Conservation (phyloP, 2,888 invertebrate species). For the Ephialtes manifestator region DNA sequence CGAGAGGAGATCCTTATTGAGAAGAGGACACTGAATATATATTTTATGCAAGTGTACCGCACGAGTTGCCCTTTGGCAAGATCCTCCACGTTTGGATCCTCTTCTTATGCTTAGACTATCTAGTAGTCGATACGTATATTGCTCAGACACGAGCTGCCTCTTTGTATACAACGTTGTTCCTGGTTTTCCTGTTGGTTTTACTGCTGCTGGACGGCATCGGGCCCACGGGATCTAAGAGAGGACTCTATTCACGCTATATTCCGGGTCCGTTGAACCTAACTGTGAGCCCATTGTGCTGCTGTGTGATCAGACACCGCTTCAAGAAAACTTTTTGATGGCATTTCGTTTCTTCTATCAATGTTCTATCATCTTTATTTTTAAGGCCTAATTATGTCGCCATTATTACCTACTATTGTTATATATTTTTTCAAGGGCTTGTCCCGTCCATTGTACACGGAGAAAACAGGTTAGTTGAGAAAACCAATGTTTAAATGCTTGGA, state of each 20-base stretch:
- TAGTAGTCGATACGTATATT: neutral
- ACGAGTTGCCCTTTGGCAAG: slow-evolving; percentile 8
- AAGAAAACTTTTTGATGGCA: neutral
- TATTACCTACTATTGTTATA: no score
- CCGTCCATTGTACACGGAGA: no score
- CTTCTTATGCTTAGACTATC: neutral
- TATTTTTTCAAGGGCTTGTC: no score
- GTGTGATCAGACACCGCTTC: neutral
- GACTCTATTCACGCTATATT: slow-evolving; percentile 9
- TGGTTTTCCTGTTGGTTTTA: slow-evolving; percentile 11
- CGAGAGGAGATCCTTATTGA: neutral
- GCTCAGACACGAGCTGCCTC: neutral
- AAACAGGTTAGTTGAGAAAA: no score
- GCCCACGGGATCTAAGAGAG: neutral
- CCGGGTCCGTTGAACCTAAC: slow-evolving; percentile 14
- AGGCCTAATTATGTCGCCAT: no score
- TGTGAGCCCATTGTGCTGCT: slow-evolving; percentile 12
- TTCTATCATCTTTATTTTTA: neutral
- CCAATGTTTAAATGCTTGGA: no score
- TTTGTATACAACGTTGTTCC: slow-evolving; percentile 6
- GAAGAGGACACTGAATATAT: slow-evolving; percentile 1
- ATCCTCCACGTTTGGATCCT: neutral
- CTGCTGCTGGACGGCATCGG: neutral
- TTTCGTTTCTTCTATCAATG: neutral
- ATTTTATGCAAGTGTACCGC: slow-evolving; percentile 15